A percentile compares a stretch with the other conserved stretches of the same genome.
These are phyloP conservation scores for Leucania comma DNA, from an alignment of 2,888 invertebrate genomes.

Conservation along the genomic window DNA sequence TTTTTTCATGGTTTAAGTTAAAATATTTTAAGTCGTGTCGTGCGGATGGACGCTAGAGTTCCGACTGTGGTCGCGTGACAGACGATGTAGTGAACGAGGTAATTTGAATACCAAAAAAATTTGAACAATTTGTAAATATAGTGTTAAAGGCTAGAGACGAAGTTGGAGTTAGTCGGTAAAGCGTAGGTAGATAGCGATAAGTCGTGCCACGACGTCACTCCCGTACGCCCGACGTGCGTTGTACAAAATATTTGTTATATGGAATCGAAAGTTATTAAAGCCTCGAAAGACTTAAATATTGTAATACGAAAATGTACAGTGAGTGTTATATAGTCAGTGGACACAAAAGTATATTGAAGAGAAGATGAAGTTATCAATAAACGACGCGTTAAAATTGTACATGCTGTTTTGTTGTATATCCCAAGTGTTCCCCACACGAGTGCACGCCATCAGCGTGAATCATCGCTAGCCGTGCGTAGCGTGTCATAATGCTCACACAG, in stretches of 20 bases:
- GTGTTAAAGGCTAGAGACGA: conserved; percentile 84
- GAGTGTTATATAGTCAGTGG: conserved; percentile 91
- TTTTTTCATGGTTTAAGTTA: conserved; percentile 89
- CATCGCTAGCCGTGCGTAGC: conserved; percentile 38
- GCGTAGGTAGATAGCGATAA: conserved; percentile 86
- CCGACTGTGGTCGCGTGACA: conserved; percentile 78
- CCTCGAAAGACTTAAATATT: conserved; percentile 90
- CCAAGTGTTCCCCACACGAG: conserved; percentile 66
- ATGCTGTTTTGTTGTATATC: conserved; percentile 86
- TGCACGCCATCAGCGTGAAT: conserved; percentile 45
- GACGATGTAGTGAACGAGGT: conserved; percentile 86
- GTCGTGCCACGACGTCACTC: conserved; percentile 88
- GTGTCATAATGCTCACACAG: conserved; percentile 31
- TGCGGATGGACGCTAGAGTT: conserved; percentile 82
- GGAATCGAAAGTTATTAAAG: conserved; percentile 88
- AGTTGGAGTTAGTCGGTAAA: conserved; percentile 85
- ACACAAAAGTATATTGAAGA: conserved; percentile 90
- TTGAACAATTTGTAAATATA: conserved; percentile 91
- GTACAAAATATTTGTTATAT: conserved; percentile 91
- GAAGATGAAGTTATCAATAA: conserved; percentile 90
- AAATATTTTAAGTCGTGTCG: conserved; percentile 86
- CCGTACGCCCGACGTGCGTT: conserved; percentile 87
- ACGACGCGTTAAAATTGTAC: conserved; percentile 89
- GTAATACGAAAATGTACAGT: conserved; percentile 91
- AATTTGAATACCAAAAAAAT: conserved; percentile 91